A percentile compares a stretch with the other conserved stretches of the same genome.
phyloP scores from a whole-genome alignment of 2,888 invertebrate species.

The Drosophila pseudotakahashii region DNA sequence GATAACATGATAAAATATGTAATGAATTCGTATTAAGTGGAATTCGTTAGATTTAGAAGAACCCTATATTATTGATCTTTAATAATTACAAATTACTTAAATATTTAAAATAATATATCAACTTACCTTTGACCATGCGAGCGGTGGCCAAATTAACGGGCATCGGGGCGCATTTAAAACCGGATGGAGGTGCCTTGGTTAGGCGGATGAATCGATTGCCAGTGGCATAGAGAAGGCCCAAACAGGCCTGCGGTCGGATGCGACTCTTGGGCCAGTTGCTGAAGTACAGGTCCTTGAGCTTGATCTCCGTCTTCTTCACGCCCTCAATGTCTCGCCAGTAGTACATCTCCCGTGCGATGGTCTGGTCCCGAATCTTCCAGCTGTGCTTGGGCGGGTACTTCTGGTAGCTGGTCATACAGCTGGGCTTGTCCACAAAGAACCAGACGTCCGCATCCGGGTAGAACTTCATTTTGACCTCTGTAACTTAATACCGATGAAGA shows the following conservation, averaged over 20 bases:
- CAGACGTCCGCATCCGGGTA: constrained; percentile 63
- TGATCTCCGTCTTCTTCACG: constrained; percentile 45
- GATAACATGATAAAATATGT: too few species aligned
- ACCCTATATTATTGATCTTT: too few species aligned
- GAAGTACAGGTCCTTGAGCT: constrained; percentile 63
- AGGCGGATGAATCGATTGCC: constrained; percentile 75
- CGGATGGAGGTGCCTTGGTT: constrained; percentile 60
- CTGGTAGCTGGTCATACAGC: constrained; percentile 59
- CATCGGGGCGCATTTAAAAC: constrained; percentile 73
- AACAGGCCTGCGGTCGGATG: constrained; percentile 70
- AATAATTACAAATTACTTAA: too few species aligned
- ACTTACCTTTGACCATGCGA: constrained; percentile 40
- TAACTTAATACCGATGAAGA: neutral
- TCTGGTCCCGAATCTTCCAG: constrained; percentile 63
- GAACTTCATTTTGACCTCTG: constrained; percentile 59
- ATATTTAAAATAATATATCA: neutral
- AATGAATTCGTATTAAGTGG: too few species aligned
- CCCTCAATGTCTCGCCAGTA: constrained; percentile 76
- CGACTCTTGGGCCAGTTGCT: constrained; percentile 54
- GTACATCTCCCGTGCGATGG: constrained; percentile 43
- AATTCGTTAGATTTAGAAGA: too few species aligned
- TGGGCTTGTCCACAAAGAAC: constrained; percentile 64
- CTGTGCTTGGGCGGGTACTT: constrained; percentile 54
- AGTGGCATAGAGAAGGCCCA: constrained; percentile 71
- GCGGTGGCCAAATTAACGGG: constrained; percentile 70